These are phyloP conservation scores for Tichodroma muraria DNA, from an alignment of 2,113 vertebrate species.

Conservation along the genomic window DNA sequence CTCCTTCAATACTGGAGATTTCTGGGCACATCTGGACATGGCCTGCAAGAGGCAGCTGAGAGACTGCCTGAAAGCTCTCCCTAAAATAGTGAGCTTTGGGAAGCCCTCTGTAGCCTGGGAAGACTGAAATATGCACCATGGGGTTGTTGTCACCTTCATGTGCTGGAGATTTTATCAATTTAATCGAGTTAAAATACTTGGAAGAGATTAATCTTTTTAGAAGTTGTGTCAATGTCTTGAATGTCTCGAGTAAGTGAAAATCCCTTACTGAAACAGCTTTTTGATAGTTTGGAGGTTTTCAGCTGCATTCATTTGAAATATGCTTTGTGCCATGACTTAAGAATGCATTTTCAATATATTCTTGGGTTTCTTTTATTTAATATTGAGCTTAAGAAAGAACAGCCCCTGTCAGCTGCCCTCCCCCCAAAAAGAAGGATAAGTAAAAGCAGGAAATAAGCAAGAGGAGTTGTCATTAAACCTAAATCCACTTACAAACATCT, in stretches of 20 bases:
- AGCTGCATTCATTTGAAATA: neutral
- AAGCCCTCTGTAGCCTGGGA: neutral
- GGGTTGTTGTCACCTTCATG: neutral
- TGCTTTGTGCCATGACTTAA: neutral
- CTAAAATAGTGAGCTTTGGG: neutral
- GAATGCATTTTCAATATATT: neutral
- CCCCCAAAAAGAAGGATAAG: neutral
- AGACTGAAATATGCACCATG: neutral
- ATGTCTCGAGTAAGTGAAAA: neutral
- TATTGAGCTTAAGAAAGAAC: neutral
- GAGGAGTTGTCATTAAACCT: neutral
- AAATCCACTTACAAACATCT: neutral
- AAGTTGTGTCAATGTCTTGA: neutral
- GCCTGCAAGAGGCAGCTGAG: neutral
- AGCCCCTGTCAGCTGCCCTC: rapidly evolving
- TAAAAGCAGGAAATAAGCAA: neutral
- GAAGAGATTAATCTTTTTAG: neutral
- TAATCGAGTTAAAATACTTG: neutral
- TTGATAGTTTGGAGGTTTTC: neutral
- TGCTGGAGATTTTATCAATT: neutral
- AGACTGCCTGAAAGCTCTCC: neutral
- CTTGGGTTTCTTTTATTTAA: neutral
- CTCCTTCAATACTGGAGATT: neutral
- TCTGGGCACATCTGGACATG: neutral
- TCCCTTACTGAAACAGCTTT: neutral